Conservation (phyloP, 2,888 invertebrate genomes). For the Lasius fuliginosus region DNA sequence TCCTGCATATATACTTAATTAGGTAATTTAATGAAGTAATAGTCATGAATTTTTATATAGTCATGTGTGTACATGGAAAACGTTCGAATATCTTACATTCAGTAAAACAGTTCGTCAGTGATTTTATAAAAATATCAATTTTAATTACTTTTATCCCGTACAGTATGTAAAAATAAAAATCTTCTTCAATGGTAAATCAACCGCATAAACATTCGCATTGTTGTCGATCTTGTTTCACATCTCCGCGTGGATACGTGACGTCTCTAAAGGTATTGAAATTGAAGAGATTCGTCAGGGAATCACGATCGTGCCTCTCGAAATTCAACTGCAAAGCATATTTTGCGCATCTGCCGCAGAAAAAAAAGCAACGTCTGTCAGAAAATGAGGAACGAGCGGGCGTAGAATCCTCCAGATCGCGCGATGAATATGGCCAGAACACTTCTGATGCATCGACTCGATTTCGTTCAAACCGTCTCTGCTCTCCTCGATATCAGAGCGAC, state of each 20-base stretch:
- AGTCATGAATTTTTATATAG: background rate
- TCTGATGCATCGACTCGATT: constrained; percentile 50
- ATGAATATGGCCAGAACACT: constrained; percentile 41
- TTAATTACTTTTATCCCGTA: background rate
- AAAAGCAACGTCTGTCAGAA: constrained; percentile 47
- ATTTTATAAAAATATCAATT: background rate
- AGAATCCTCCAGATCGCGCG: constrained; percentile 26
- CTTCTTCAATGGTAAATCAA: background rate
- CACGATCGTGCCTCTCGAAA: constrained; percentile 32
- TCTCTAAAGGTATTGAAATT: constrained; percentile 43
- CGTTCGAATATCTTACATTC: background rate
- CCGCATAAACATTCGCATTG: background rate
- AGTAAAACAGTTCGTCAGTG: background rate
- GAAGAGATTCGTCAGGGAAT: constrained; percentile 32
- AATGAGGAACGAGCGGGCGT: constrained; percentile 45
- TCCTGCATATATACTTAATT: background rate
- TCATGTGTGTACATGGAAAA: background rate
- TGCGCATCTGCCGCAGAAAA: constrained; percentile 34
- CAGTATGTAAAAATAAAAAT: background rate
- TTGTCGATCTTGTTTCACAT: constrained; percentile 22
- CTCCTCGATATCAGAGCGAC: background rate
- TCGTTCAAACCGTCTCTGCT: background rate
- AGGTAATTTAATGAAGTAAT: background rate
- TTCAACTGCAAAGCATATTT: constrained; percentile 46
- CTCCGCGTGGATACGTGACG: background rate